These are phyloP conservation scores for Macaria notata DNA, from an alignment of 2,888 invertebrate species.

Conservation along the genomic window DNA sequence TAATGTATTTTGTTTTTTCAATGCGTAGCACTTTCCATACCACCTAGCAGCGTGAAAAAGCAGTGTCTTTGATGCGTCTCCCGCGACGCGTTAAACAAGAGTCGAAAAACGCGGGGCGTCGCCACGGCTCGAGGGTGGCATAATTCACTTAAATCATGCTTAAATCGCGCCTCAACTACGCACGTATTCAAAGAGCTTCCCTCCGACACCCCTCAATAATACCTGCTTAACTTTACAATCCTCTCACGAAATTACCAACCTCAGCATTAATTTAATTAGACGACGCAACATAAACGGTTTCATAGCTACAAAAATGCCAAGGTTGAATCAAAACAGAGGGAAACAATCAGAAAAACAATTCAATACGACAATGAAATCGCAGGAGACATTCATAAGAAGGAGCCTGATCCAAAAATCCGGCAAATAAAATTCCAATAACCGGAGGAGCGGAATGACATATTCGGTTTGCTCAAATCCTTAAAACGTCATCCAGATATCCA, in stretches of 20 bases:
- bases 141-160: constrained; percentile 75
- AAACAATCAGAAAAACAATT: constrained; percentile 23
- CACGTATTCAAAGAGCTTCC: constrained; percentile 54
- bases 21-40: constrained; percentile 44
- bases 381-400: constrained; percentile 47
- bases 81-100: constrained; percentile 72
- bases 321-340: constrained; percentile 4
- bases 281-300: constrained; percentile 7
- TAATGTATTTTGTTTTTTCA: too few relatives aligned
- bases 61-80: constrained; percentile 64
- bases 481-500: constrained; percentile 83
- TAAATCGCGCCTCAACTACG: constrained; percentile 67
- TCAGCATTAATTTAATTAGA: constrained; percentile 15
- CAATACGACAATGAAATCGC: constrained; percentile 28
- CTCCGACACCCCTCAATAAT: constrained; percentile 39
- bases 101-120: constrained; percentile 48
- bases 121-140: constrained; percentile 51
- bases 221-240: constrained; percentile 37
- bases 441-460: constrained; percentile 77
- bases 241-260: constrained; percentile 13
- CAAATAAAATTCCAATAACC: constrained; percentile 80
- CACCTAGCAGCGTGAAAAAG: constrained; percentile 46
- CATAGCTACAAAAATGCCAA: background rate
- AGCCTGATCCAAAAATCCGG: constrained; percentile 73
- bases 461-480: constrained; percentile 83